Evolutionary conservation across 2,113 vertebrate genomes (phyloP).

Genomic region (Cephalopholis sonnerati): DNA sequence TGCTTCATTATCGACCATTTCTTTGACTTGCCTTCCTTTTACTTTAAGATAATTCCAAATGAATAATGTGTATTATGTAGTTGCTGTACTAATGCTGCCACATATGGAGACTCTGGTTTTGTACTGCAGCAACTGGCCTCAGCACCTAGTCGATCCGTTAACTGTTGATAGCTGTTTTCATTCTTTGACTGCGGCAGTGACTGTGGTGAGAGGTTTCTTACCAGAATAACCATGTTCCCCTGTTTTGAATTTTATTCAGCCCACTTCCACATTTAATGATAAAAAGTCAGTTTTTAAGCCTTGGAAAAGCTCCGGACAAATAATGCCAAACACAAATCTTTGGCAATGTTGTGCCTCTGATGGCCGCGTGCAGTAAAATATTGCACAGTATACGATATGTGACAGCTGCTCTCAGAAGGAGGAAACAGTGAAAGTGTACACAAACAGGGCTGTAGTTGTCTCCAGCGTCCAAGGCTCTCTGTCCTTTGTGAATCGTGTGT

Average conservation of each 20-base stretch:
- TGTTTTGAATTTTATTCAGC: slow-evolving; percentile 51
- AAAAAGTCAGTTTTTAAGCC: slow-evolving; percentile 20
- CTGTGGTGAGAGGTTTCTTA: slow-evolving; percentile 47
- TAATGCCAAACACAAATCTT: slow-evolving; percentile 29
- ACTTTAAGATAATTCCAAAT: slow-evolving; percentile 30
- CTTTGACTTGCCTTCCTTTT: slow-evolving; percentile 47
- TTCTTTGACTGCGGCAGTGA: slow-evolving; percentile 33
- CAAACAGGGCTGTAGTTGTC: slow-evolving; percentile 44
- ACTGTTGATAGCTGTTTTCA: slow-evolving; percentile 37
- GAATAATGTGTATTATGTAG: slow-evolving; percentile 30
- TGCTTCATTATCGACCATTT: slow-evolving; percentile 58
- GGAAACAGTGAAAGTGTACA: slow-evolving; percentile 35
- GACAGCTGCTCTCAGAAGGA: slow-evolving; percentile 66
- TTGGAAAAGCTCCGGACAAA: slow-evolving; percentile 19
- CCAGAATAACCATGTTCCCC: slow-evolving; percentile 47
- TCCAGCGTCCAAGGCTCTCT: slow-evolving; percentile 33
- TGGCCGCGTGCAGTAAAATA: slow-evolving; percentile 54
- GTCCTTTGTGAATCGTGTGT: slow-evolving; percentile 37
- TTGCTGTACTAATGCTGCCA: slow-evolving; percentile 28
- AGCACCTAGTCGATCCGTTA: slow-evolving; percentile 35
- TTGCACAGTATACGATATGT: slow-evolving; percentile 48
- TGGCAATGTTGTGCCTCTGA: slow-evolving; percentile 42
- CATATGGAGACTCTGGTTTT: slow-evolving; percentile 26
- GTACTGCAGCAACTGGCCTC: slow-evolving; percentile 14
- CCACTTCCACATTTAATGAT: slow-evolving; percentile 30